Conservation (phyloP, 2,797 vertebrate genomes). For the Clamator glandarius region DNA sequence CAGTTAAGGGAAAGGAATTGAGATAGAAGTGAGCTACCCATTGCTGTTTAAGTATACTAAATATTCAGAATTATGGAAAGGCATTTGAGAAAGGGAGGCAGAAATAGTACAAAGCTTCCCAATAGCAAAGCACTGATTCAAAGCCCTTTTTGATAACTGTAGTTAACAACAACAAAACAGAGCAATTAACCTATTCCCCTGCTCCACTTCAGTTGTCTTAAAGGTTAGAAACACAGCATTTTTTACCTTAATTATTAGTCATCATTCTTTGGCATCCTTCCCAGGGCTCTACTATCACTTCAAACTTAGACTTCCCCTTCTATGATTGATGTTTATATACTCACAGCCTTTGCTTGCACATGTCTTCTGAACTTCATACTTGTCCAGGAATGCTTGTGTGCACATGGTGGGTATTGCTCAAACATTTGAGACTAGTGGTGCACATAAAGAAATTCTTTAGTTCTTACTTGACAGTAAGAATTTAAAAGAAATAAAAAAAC, state of each 20-base stretch:
- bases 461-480: background rate
- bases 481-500: background rate
- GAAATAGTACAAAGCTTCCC: background rate
- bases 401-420: background rate
- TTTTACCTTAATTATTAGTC: background rate
- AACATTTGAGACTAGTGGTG: background rate
- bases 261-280: background rate
- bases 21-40: background rate
- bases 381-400: background rate
- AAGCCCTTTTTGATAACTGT: background rate
- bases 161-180: background rate
- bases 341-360: background rate
- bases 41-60: background rate
- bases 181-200: background rate
- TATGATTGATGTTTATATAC: background rate
- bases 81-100: background rate
- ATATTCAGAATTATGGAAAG: background rate
- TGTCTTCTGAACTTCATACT: background rate
- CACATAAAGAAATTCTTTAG: background rate
- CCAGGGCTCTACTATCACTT: background rate
- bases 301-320: background rate
- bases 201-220: background rate
- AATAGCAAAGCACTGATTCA: background rate
- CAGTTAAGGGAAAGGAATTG: background rate
- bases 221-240: background rate